These are phyloP conservation scores for Lycophotia porphyrea DNA, from an alignment of 2,888 invertebrate species.

Conservation along the genomic window DNA sequence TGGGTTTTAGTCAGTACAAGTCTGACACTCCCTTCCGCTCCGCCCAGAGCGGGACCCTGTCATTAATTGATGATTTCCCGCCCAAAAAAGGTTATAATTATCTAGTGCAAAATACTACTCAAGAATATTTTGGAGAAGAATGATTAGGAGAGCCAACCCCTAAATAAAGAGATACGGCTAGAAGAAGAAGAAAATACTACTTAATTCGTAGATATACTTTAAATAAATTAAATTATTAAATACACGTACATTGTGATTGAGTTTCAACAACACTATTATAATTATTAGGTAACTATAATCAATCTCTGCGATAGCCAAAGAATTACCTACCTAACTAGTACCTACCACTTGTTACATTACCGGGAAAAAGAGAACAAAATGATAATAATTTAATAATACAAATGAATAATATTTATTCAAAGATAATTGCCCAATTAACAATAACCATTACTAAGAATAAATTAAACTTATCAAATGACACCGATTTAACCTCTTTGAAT, in stretches of 20 bases:
- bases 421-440: conserved; percentile 24
- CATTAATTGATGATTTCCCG: too few relatives aligned
- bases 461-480: conserved; percentile 34
- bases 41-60: too few relatives aligned
- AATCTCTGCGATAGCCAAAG: not conserved
- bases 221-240: not conserved
- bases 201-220: not conserved
- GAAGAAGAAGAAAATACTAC: too few relatives aligned
- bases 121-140: not conserved
- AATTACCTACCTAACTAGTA: too few relatives aligned
- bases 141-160: not conserved
- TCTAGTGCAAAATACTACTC: not conserved
- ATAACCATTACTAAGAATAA: conserved; percentile 16
- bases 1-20: too few relatives aligned
- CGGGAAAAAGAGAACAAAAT: not conserved
- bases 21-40: too few relatives aligned
- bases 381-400: not conserved
- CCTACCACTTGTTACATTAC: not conserved
- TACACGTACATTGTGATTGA: not conserved
- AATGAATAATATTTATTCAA: conserved; percentile 29
- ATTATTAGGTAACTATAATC: not conserved
- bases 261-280: not conserved
- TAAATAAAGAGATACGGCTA: too few relatives aligned
- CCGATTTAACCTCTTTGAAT: conserved; percentile 19
- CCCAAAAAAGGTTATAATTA: too few relatives aligned